phyloP scores from a whole-genome alignment of 2,113 vertebrate species.

The Gila orcuttii region DNA sequence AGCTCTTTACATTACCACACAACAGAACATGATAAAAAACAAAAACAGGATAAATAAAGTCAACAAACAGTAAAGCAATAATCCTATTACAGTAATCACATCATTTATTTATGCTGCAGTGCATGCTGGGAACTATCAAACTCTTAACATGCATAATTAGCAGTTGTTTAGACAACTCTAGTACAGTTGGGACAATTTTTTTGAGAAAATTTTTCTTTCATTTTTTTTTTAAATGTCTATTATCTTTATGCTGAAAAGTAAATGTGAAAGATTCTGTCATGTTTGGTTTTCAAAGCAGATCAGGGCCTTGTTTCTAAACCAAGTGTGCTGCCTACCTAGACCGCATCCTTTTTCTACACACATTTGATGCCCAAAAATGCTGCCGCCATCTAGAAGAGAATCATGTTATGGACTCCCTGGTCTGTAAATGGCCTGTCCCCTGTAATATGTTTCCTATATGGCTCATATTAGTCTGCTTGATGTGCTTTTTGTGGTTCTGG shows the following conservation, averaged over 20 bases:
- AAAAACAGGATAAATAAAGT: neutral
- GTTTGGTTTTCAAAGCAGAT: neutral
- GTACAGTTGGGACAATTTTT: neutral
- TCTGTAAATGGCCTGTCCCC: conserved; percentile 45
- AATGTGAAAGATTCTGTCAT: neutral
- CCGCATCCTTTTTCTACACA: neutral
- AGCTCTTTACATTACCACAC: neutral
- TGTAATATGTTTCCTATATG: conserved; percentile 69
- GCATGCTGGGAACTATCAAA: neutral
- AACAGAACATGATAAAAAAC: neutral
- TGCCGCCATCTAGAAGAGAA: neutral
- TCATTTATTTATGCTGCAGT: neutral
- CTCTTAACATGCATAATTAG: neutral
- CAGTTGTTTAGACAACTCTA: neutral
- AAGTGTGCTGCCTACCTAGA: neutral
- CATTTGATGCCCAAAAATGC: neutral
- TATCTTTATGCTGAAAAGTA: neutral
- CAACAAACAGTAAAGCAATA: neutral
- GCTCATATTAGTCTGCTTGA: conserved; percentile 75
- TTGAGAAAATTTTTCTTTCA: neutral
- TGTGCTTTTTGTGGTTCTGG: conserved; percentile 62
- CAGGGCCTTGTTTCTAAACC: neutral
- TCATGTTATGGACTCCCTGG: conserved; percentile 15
- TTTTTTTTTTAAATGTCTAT: neutral
- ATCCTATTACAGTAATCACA: neutral